Evolutionary conservation across 1,140 invertebrate species (phyloP).

Genomic region (Stegodyphus mimosarum): DNA sequence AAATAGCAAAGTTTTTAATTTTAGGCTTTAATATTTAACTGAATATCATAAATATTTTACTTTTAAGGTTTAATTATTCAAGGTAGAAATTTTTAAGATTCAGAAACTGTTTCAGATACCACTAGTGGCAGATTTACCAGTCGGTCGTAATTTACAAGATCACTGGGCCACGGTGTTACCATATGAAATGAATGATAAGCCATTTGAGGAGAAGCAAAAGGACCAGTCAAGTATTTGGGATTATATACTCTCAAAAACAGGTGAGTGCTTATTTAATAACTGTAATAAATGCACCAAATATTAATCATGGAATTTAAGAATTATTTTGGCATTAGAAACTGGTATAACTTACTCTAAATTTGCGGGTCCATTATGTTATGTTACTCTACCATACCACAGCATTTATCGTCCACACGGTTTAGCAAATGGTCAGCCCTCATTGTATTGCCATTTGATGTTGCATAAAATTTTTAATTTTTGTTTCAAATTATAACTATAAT

Average conservation of each 20-base stretch:
- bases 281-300: not conserved
- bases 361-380: too few species aligned
- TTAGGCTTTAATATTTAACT: not conserved
- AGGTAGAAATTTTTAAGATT: slow-evolving; percentile 82
- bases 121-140: too few species aligned
- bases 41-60: not conserved
- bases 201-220: not conserved
- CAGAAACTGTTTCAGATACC: slow-evolving; percentile 8
- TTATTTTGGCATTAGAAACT: too few species aligned
- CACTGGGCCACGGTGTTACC: not conserved
- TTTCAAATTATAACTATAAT: too few species aligned
- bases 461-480: too few species aligned
- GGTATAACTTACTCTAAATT: too few species aligned
- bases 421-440: too few species aligned
- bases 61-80: not conserved
- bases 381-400: too few species aligned
- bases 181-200: slow-evolving; percentile 6
- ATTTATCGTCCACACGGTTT: too few species aligned
- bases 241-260: slow-evolving; percentile 20
- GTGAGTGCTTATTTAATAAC: slow-evolving; percentile 5
- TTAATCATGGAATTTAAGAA: too few species aligned
- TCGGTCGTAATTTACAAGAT: too few species aligned
- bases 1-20: not conserved
- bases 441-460: too few species aligned
- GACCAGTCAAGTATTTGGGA: not conserved